A percentile compares a stretch with the other conserved stretches of the same genome.
These are phyloP conservation scores for Zosterops japonicus DNA, from an alignment of 2,113 vertebrate species.

Conservation along the genomic window DNA sequence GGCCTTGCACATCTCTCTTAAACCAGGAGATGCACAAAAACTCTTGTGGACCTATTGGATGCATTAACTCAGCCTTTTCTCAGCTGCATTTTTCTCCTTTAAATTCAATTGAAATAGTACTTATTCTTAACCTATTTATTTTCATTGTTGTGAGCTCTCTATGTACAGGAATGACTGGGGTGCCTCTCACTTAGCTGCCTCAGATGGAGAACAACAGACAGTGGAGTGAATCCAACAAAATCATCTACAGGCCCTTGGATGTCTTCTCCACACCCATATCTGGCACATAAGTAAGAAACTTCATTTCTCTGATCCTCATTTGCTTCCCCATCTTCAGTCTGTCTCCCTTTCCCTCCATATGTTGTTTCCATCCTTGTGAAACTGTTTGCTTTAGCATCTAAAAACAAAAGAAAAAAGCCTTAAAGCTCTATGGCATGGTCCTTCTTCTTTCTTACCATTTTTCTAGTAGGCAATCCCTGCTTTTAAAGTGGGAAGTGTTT, in stretches of 20 bases:
- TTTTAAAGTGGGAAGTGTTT: background rate
- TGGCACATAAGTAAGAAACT: background rate
- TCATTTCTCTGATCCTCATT: background rate
- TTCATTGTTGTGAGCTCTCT: background rate
- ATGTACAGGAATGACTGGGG: background rate
- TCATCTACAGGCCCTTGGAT: background rate
- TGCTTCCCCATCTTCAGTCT: background rate
- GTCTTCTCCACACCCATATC: background rate
- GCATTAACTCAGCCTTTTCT: background rate
- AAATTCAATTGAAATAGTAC: background rate
- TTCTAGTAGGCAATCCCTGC: background rate
- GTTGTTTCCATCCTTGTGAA: background rate
- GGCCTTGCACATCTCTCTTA: background rate
- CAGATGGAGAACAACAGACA: background rate
- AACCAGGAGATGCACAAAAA: background rate
- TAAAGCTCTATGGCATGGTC: background rate
- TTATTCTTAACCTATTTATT: background rate
- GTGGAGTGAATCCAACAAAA: background rate
- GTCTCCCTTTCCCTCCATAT: background rate
- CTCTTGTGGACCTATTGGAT: background rate
- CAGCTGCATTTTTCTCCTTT: background rate
- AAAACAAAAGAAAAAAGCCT: background rate
- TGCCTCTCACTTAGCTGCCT: background rate
- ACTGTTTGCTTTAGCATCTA: background rate
- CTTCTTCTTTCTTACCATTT: background rate